A percentile compares a stretch with the other conserved stretches of the same genome.
Evolutionary conservation across 2,797 vertebrate species (phyloP).

Genomic region (Erpetoichthys calabaricus): DNA sequence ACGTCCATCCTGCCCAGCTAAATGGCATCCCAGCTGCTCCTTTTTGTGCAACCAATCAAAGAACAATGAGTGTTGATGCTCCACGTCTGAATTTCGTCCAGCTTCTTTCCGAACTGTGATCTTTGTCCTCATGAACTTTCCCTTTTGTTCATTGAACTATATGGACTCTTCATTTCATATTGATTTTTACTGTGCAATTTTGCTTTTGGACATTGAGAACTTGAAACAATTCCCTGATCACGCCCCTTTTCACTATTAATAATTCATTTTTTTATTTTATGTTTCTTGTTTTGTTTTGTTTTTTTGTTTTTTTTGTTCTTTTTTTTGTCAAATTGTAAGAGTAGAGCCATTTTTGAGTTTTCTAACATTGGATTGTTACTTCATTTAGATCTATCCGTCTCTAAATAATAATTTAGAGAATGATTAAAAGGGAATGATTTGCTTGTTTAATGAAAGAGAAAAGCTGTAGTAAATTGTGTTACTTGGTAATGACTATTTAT

Average conservation of each 20-base stretch:
- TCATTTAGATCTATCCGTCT: slow-evolving; percentile 73
- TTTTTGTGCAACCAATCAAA: slow-evolving; percentile 75
- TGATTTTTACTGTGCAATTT: slow-evolving; percentile 69
- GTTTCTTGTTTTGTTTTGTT: slow-evolving; percentile 2
- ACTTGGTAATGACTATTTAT: slow-evolving; percentile 82
- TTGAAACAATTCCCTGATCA: slow-evolving; percentile 65
- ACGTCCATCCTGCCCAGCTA: slow-evolving; percentile 74
- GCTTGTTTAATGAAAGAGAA: slow-evolving; percentile 82
- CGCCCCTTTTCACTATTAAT: slow-evolving; percentile 58
- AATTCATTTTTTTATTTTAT: slow-evolving; percentile 52
- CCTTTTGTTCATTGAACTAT: slow-evolving; percentile 77
- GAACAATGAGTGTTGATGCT: slow-evolving; percentile 75
- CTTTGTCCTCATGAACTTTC: slow-evolving; percentile 73
- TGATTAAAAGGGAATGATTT: slow-evolving; percentile 75
- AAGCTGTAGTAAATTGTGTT: slow-evolving; percentile 82
- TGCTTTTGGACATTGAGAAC: slow-evolving; percentile 73
- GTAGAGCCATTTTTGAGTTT: slow-evolving; percentile 69
- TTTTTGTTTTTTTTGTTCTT: slow-evolving; percentile 14
- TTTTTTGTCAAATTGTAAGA: slow-evolving; percentile 48
- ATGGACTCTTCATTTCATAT: slow-evolving; percentile 78
- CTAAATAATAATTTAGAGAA: slow-evolving; percentile 75
- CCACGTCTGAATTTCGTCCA: slow-evolving; percentile 75
- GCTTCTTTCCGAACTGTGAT: slow-evolving; percentile 78
- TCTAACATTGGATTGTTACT: slow-evolving; percentile 71
- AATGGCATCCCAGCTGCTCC: slow-evolving; percentile 73